These are phyloP conservation scores for Actenoides lindsayi DNA, from an alignment of 2,113 vertebrate genomes.

Conservation along the genomic window DNA sequence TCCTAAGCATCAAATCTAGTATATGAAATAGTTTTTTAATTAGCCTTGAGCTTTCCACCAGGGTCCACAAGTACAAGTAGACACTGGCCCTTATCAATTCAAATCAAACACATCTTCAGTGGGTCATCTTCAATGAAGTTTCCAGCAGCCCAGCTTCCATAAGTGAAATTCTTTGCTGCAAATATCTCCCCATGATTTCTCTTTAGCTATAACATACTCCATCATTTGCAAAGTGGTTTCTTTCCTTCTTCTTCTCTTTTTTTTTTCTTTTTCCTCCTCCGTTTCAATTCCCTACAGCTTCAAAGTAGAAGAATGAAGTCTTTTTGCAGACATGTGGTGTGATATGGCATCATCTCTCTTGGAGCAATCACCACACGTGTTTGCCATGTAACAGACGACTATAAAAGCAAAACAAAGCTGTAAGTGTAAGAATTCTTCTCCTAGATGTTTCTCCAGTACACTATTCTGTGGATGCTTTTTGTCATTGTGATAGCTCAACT, in stretches of 20 bases:
- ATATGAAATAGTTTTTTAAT: neutral
- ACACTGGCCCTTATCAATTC: neutral
- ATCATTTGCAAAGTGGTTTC: neutral
- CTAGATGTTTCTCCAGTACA: neutral
- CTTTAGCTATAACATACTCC: neutral
- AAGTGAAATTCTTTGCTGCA: neutral
- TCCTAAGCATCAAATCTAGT: neutral
- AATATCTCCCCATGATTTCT: neutral
- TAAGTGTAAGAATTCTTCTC: neutral
- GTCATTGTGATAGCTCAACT: neutral
- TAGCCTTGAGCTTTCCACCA: neutral
- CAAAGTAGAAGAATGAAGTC: neutral
- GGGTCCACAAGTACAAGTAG: neutral
- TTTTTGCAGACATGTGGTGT: neutral
- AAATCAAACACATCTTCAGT: neutral
- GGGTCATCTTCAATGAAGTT: neutral
- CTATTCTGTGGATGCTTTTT: neutral
- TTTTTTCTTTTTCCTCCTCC: neutral
- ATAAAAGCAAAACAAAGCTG: conserved; percentile 4
- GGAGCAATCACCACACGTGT: neutral
- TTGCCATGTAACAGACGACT: neutral
- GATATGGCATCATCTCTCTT: neutral
- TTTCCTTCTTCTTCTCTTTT: too few species aligned
- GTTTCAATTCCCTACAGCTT: neutral
- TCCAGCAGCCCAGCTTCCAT: neutral